Conservation (phyloP, 30 jellyfish, hydroid and myxozoan species). For the Hydractinia symbiolongicarpus region DNA sequence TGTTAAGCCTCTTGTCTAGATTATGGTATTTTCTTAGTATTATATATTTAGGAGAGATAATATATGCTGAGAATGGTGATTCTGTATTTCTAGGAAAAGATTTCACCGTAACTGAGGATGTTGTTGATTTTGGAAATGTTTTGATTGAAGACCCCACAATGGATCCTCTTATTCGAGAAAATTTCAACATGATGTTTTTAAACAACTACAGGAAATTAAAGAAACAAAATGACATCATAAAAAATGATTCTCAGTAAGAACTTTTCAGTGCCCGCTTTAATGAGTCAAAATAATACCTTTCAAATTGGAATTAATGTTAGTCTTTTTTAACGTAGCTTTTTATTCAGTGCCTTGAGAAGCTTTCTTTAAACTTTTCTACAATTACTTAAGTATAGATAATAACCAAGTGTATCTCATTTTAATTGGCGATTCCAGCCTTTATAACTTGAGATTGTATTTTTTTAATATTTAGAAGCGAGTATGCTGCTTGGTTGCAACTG, state of each 20-base stretch:
- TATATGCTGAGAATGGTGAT: not conserved
- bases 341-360: no score
- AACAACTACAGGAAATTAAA: slow-evolving; percentile 9
- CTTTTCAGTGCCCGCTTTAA: not conserved
- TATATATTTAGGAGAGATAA: not conserved
- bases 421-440: no score
- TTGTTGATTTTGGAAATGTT: slow-evolving; percentile 12
- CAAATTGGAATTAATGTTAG: not conserved
- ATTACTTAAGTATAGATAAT: no score
- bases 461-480: no score
- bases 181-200: slow-evolving; percentile 39
- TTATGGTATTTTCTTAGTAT: not conserved
- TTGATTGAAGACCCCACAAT: slow-evolving; percentile 4
- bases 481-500: no score
- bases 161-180: slow-evolving; percentile 47
- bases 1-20: not conserved
- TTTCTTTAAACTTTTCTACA: no score
- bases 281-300: not conserved
- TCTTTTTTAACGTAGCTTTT: not conserved
- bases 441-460: no score
- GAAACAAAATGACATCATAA: not conserved
- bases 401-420: no score
- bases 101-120: not conserved
- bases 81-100: not conserved
- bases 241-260: not conserved